Evolutionary conservation across 2,113 vertebrate genomes (phyloP), one percentile per base, ranked within the genome.

Genomic region (Paracanthobrama guichenoti): DNA sequence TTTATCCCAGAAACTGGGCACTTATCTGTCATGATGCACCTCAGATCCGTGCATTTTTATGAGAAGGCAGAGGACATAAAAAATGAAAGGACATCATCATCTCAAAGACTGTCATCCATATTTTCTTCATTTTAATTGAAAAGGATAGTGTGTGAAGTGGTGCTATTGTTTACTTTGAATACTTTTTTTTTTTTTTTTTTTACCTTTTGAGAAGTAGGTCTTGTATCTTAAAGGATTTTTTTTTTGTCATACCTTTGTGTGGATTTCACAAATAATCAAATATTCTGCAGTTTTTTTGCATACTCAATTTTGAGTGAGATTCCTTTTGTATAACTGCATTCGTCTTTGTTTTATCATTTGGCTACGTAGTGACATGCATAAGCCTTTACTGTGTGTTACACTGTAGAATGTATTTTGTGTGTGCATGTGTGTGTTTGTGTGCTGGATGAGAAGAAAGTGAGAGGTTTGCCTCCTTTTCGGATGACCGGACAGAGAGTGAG

Each of bases 11-110:
- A 60, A 88, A 81, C 60, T 7, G 22, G 2, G 60, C 69, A 86
- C 82, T 85, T 83, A 80, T 81, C 79, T 85, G 64, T 82, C 55
- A 78, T 42, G 8, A 55, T 84, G 57, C 59, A 46, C 59, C 67
- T 64, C 39, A 42, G 81, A 67, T 79, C 50, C 28, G 28, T 71
- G 31, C 55, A 48, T 67, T 72, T 75, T 22, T 55, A 59, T 81
- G 57, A 59, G 86, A 60, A 59, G 31, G 44, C 35, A 28, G 55
- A 4, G 6, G 66, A 35, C 35, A 35, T 77, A 10, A 48, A 20
- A 57, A 76, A 64, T 53, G 22, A 64, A 71, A 53, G 60, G 72
- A 55, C 72, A 57, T 77, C 72, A 64, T 81, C 46, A 66, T 82
- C 71, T 79, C 6, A 24, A 67, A 60, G 83, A 64, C 39, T 77